A percentile compares a stretch with the other conserved stretches of the same genome.
Evolutionary conservation across 2,888 invertebrate species (phyloP).

Genomic region (Schizaphis graminum): DNA sequence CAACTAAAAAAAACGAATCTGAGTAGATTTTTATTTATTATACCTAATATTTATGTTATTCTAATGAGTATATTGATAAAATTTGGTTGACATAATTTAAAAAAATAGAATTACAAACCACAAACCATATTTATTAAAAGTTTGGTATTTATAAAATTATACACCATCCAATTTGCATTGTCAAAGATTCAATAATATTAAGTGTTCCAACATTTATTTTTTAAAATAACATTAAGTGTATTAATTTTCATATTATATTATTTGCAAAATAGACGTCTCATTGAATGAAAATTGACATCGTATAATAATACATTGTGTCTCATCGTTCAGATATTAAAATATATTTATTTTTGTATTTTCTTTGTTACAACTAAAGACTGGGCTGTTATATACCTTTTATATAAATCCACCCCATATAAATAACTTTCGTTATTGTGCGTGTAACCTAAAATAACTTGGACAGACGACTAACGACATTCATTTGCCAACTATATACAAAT

Average conservation of each 20-base stretch:
- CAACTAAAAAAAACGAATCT: neutral
- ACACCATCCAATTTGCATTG: neutral
- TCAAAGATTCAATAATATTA: neutral
- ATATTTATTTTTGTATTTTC: neutral
- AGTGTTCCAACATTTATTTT: neutral
- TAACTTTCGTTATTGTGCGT: conserved; percentile 17
- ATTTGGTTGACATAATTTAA: neutral
- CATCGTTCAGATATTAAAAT: neutral
- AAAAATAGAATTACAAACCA: neutral
- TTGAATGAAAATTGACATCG: neutral
- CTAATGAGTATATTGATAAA: neutral
- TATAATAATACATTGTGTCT: neutral
- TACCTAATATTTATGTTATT: neutral
- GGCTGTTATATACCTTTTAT: neutral
- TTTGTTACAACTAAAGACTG: neutral
- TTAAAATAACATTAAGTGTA: neutral
- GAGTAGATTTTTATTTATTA: neutral
- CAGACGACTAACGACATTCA: conserved; percentile 29
- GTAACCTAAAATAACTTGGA: conserved; percentile 29
- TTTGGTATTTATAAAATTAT: neutral
- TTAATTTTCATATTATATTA: neutral
- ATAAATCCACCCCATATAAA: neutral
- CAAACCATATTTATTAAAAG: neutral
- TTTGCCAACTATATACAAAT: conserved; percentile 33
- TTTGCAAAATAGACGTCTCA: neutral